Evolutionary conservation across 2,113 vertebrate species (phyloP), one percentile per base, ranked within the genome.

Genomic region (Plecotus auritus): DNA sequence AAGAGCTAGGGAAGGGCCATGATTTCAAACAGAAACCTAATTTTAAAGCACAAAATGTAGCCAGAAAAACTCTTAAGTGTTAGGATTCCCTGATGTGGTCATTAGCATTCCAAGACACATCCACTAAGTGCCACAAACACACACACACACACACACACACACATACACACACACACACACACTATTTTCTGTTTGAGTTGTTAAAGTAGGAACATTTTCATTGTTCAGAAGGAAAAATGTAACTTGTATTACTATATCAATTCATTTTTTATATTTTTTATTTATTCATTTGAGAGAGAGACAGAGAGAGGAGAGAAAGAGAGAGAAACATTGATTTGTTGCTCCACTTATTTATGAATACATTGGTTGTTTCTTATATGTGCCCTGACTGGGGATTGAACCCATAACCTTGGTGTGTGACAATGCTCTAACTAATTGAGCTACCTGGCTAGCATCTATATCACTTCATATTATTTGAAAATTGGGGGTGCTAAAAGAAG

Each of bases 21-120:
- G 37, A 90, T 95, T 97, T 96, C 89, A 90, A 86, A 37, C 32
- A 86, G 84, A 96, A 80, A 95, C 70, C 56, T 95, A 93, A 96
- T 96, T 97, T 97, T 94, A 95, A 95, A 94, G 70, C 22, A 87
- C 0, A 59, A 93, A 90, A 87, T 90, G 49, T 93, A 89, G 54
- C 69, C 80, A 91, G 47, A 64, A 84, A 92, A 95, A 84, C n/a
- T 92, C 32, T 45, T 92, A 85, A 86, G 20, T 93, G 74, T 47
- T 95, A 74, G 90, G 69, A 87, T 83, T 90, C 76, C 56, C n/a
- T 96, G 74, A 86, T 72, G 87, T 96, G 64, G 76, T 80, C 90
- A 42, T 91, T 91, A 88, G 59, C 77, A 92, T 95, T 95, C n/a
- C 40, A 76, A 94, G 70, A 87, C 69, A 89, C 61, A 82, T 82